Evolutionary conservation across 30 jellyfish, hydroid and myxozoan genomes (phyloP).

Genomic region (Aurelia coerulea): DNA sequence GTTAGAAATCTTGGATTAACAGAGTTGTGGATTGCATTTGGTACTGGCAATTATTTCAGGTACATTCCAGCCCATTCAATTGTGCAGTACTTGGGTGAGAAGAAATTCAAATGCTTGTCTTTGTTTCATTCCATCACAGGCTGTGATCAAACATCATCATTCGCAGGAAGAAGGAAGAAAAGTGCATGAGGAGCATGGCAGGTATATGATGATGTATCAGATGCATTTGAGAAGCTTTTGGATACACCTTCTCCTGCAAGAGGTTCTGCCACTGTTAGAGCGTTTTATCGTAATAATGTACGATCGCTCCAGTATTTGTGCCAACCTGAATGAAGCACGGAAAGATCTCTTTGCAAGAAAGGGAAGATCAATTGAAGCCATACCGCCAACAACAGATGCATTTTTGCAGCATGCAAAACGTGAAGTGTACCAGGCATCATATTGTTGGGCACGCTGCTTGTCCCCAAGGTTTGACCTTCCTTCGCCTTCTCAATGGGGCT

Average conservation of each 20-base stretch:
- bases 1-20: background rate
- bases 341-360: slow-evolving; percentile 30
- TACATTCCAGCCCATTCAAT: slow-evolving; percentile 12
- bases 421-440: slow-evolving; percentile 37
- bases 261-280: slow-evolving; percentile 10
- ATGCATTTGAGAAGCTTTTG: background rate
- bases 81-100: slow-evolving; percentile 7
- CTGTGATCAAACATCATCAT: slow-evolving; percentile 28
- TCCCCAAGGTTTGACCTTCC: slow-evolving; percentile 11
- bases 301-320: background rate
- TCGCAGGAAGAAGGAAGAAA: slow-evolving; percentile 18
- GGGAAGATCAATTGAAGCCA: slow-evolving; percentile 21
- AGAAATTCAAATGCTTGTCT: background rate
- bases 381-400: background rate
- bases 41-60: slow-evolving; percentile 9
- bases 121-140: slow-evolving; percentile 31
- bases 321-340: slow-evolving; percentile 4
- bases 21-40: slow-evolving; percentile 31
- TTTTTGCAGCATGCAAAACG: slow-evolving; percentile 15
- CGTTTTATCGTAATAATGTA: background rate
- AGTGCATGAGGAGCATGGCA: slow-evolving; percentile 39
- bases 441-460: slow-evolving; percentile 31
- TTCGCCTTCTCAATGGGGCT: slow-evolving; percentile 22
- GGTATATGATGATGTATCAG: slow-evolving; percentile 1
- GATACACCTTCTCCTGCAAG: slow-evolving; percentile 8